Evolutionary conservation across 1,140 invertebrate genomes (phyloP), one percentile per base, ranked within the genome.

Genomic region (Wasmannia auropunctata): DNA sequence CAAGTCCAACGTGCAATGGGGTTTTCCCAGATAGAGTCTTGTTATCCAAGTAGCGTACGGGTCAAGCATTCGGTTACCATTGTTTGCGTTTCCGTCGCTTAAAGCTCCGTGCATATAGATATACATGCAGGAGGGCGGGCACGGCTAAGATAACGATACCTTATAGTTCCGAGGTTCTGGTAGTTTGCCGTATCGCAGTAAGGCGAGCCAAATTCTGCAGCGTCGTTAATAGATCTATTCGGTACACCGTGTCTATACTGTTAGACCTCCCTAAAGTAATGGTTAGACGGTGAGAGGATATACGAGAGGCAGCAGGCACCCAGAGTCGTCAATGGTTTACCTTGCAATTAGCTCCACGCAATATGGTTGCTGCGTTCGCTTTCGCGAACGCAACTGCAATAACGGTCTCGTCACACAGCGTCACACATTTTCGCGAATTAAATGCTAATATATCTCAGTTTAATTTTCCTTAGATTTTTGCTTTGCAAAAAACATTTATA

Each of bases 31-130:
- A 63, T 62, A 85, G 62, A 69, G 63, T 69, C 31, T 69, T 69
- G 77, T 69, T 80, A 49, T 80, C 63, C 46, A 54, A 76, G 28
- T 79, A 79, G 37, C 46, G 22, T 22, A 43, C n/a, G 37, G 67
- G 79, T 74, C 79, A 81, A 81, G 65, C 79, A 74, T 72, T 54
- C 67, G 67, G 79, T 74, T 74, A 74, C 67, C 28, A 28, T 74
- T 54, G 79, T 83, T 83, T 83, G 79, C 67, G 67, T 83, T 83
- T 83, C 79, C 67, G 67, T 83, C 51, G 67, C 31, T 83, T 83
- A 74, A 83, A 62, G 67, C 79, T 74, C 37, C 28, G 8, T 70
- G 46, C 43, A 72, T 72, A 81, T 81, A 81, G 70, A 84, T 85
- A 67, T 67, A 51, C 34, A 34, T 31, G 8, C 5, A 40, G 56